These are phyloP conservation scores for Drosophila mimica DNA, from an alignment of 2,888 invertebrate species.

Conservation along the genomic window DNA sequence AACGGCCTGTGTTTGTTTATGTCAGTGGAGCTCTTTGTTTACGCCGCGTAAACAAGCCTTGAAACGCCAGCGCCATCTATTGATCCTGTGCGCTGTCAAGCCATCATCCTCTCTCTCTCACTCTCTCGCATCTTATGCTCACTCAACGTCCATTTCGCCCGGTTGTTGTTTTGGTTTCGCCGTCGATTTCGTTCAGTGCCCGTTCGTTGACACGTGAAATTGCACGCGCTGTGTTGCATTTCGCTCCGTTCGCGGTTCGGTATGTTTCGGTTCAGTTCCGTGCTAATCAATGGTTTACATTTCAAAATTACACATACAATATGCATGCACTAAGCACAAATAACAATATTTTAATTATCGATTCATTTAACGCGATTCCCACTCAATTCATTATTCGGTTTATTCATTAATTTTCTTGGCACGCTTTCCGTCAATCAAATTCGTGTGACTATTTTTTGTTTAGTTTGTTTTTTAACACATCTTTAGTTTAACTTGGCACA, in stretches of 20 bases:
- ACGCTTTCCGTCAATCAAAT: slow-evolving; percentile 32
- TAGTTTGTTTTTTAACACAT: slow-evolving; percentile 28
- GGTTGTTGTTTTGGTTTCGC: slow-evolving; percentile 18
- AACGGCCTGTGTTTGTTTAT: slow-evolving; percentile 35
- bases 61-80: slow-evolving; percentile 41
- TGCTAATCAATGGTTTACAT: slow-evolving; percentile 1
- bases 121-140: slow-evolving; percentile 28
- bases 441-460: not conserved
- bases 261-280: slow-evolving; percentile 4
- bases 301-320: slow-evolving; percentile 18
- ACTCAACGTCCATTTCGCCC: slow-evolving; percentile 34
- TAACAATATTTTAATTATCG: slow-evolving; percentile 34
- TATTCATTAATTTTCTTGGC: slow-evolving; percentile 39
- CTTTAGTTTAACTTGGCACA: slow-evolving; percentile 58
- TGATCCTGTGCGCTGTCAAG: slow-evolving; percentile 34
- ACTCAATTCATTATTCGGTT: slow-evolving; percentile 8
- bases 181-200: slow-evolving; percentile 68
- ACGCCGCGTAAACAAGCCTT: slow-evolving; percentile 60
- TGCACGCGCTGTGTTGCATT: slow-evolving; percentile 58
- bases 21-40: slow-evolving; percentile 54
- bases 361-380: slow-evolving; percentile 28
- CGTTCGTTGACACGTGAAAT: slow-evolving; percentile 71
- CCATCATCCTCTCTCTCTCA: not conserved
- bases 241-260: slow-evolving; percentile 14
- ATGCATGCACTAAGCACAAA: slow-evolving; percentile 26